phyloP scores from a whole-genome alignment of 2,797 vertebrate species.

The Percopsis omiscomaycus region DNA sequence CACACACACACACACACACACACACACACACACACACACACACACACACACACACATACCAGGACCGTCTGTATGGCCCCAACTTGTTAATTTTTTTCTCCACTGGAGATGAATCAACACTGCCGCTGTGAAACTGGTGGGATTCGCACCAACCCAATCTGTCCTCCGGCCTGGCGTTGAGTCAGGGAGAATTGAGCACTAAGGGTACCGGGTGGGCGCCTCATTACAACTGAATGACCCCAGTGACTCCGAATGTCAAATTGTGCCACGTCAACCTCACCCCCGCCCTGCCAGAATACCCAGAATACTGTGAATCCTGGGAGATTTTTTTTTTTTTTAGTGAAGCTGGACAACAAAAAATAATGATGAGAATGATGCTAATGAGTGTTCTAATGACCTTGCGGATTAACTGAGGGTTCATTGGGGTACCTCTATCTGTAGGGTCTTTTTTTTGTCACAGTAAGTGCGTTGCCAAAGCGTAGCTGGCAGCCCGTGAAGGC shows the following conservation, averaged over 20 bases:
- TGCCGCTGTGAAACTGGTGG: conserved; percentile 66
- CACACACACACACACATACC: conserved; percentile 16
- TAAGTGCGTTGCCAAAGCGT: conserved; percentile 85
- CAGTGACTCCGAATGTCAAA: conserved; percentile 80
- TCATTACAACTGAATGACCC: conserved; percentile 87
- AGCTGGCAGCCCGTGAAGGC: conserved; percentile 97
- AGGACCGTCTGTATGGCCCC: conserved; percentile 39
- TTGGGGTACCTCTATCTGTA: conserved; percentile 83
- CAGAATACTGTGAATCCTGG: conserved; percentile 76
- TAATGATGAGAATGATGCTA: conserved; percentile 80
- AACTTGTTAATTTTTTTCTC: conserved; percentile 82
- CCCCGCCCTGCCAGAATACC: conserved; percentile 74
- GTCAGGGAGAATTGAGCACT: conserved; percentile 75
- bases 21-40: conserved; percentile 27
- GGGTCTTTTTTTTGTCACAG: conserved; percentile 70
- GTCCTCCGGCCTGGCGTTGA: conserved; percentile 50
- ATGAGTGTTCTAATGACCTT: conserved; percentile 92
- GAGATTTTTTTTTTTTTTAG: conserved; percentile 51
- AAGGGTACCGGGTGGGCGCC: conserved; percentile 74
- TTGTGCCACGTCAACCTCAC: conserved; percentile 45
- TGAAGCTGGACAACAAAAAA: conserved; percentile 66
- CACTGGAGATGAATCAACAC: conserved; percentile 84
- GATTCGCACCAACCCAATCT: conserved; percentile 69
- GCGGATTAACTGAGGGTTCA: conserved; percentile 84
- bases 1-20: conserved; percentile 17